Evolutionary conservation across 2,888 invertebrate genomes (phyloP).

Genomic region (Sphaerophoria taeniata): DNA sequence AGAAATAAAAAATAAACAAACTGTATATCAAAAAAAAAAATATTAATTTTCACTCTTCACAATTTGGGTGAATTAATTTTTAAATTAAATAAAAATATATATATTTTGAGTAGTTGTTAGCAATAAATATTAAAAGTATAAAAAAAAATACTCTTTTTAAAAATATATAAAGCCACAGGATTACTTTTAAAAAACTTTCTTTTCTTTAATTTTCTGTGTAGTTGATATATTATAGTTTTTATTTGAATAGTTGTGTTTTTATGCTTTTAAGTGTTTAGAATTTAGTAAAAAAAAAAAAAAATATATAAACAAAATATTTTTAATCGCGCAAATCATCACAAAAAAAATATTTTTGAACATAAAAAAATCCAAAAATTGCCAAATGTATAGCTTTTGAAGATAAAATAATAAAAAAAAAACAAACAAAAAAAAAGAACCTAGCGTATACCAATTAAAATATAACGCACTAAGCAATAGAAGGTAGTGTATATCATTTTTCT

Average conservation of each 20-base stretch:
- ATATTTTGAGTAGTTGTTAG: constrained; percentile 72
- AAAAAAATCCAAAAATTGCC: constrained; percentile 82
- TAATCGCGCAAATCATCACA: constrained; percentile 63
- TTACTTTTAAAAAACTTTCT: constrained; percentile 58
- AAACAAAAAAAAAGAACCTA: constrained; percentile 76
- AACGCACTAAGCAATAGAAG: constrained; percentile 73
- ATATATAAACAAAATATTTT: constrained; percentile 36
- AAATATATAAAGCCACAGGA: constrained; percentile 73
- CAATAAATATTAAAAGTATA: constrained; percentile 42
- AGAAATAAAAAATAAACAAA: constrained; percentile 57
- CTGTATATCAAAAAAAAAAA: constrained; percentile 54
- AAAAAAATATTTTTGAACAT: constrained; percentile 61
- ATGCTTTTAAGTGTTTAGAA: constrained; percentile 74
- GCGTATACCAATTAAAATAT: constrained; percentile 77
- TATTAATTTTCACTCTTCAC: constrained; percentile 64
- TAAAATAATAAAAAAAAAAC: constrained; percentile 73
- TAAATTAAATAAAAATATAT: constrained; percentile 49
- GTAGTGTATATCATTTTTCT: constrained; percentile 71
- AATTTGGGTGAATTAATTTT: constrained; percentile 54
- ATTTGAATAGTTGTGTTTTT: constrained; percentile 68
- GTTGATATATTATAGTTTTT: constrained; percentile 58
- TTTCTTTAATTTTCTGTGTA: constrained; percentile 60
- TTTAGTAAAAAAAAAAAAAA: constrained; percentile 58
- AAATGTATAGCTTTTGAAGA: constrained; percentile 82
- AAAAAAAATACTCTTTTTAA: constrained; percentile 68